phyloP scores from a whole-genome alignment of 1,140 invertebrate species.

The Trypoxylus dichotomus region DNA sequence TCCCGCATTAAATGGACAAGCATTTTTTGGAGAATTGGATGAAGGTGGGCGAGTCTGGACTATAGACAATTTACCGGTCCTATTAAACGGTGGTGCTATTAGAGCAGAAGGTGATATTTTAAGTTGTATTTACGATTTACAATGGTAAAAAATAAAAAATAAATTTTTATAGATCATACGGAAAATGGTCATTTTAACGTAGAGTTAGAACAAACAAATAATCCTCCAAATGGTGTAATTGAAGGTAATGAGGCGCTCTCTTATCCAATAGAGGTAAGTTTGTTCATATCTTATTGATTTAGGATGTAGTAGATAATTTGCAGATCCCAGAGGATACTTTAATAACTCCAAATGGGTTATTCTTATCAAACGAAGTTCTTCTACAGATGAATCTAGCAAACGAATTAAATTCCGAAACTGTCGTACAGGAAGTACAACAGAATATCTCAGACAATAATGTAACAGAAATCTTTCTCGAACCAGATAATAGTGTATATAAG shows the following conservation, averaged over 20 bases:
- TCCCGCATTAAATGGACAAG: slow-evolving; percentile 39
- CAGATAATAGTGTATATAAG: background rate
- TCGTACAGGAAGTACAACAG: background rate
- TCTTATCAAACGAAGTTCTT: slow-evolving; percentile 31
- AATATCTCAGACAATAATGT: slow-evolving; percentile 25
- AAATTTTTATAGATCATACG: slow-evolving; percentile 1
- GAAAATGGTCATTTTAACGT: background rate
- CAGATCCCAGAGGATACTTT: slow-evolving; percentile 32
- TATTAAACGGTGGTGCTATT: slow-evolving; percentile 40
- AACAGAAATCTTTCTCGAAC: slow-evolving; percentile 15
- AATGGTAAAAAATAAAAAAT: background rate
- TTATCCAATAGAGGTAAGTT: slow-evolving; percentile 35
- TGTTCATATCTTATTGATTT: background rate
- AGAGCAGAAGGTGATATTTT: slow-evolving; percentile 38
- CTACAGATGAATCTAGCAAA: slow-evolving; percentile 30
- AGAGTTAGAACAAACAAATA: background rate
- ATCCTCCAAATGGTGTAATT: slow-evolving; percentile 6
- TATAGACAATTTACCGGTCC: slow-evolving; percentile 40
- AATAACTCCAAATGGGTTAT: slow-evolving; percentile 31
- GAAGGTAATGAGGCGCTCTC: slow-evolving; percentile 18
- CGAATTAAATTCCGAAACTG: background rate
- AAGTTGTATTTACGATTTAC: too few relatives aligned
- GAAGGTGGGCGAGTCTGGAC: slow-evolving; percentile 40
- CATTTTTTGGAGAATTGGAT: slow-evolving; percentile 44
- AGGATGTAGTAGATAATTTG: background rate